Evolutionary conservation across 2,888 invertebrate species (phyloP).

Genomic region (Phytoseiulus persimilis): DNA sequence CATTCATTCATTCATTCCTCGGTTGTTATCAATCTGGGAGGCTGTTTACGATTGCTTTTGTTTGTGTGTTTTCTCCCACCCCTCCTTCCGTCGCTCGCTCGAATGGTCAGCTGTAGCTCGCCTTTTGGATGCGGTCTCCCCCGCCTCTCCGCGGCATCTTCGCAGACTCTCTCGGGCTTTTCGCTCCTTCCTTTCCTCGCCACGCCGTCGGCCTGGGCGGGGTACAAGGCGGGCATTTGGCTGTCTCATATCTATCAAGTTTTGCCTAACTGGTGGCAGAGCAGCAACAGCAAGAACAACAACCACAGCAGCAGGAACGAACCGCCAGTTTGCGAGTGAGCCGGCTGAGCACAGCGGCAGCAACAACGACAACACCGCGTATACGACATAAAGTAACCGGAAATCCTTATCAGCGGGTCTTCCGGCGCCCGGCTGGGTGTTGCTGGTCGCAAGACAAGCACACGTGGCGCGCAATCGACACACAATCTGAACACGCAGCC

Average conservation of each 20-base stretch:
- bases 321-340: not conserved
- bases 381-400: conserved; percentile 5
- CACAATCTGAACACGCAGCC: not conserved
- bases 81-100: not conserved
- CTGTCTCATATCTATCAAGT: not conserved
- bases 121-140: not conserved
- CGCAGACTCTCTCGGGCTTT: not conserved
- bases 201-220: not conserved
- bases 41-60: not conserved
- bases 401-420: conserved; percentile 5
- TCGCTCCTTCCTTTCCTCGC: not conserved
- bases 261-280: conserved; percentile 5
- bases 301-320: not conserved
- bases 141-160: not conserved
- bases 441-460: not conserved
- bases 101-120: not conserved
- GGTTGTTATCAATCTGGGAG: not conserved
- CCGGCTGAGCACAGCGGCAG: not conserved
- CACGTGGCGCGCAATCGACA: not conserved
- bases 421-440: not conserved
- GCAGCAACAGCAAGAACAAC: not conserved
- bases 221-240: not conserved
- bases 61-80: not conserved
- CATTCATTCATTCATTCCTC: not conserved
- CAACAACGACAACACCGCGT: not conserved